Base-by-base conservation (phyloP, 2,888 invertebrate genomes). In the Sphaerophoria taeniata region DNA sequence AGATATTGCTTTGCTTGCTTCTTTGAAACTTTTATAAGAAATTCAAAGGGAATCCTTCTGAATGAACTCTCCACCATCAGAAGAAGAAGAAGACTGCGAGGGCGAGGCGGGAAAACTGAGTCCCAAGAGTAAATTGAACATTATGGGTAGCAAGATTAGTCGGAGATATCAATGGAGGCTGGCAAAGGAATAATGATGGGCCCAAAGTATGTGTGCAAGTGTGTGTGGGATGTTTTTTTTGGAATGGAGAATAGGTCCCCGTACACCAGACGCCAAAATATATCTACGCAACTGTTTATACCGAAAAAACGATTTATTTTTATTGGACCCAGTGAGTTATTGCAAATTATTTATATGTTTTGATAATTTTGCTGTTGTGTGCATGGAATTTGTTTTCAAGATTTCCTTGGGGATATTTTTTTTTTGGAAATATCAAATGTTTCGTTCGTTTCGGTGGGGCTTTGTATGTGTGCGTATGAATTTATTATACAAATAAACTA, bases 261-360 rank as follows among this genome's bases (percentile, higher is more conserved):
- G 14, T 69, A 61, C n/a, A n/a, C n/a, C 36, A 78, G 61, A 49
- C 56, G 56, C 69, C 34, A 56, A 56, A 36, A 61, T 36, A 53
- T 47, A 53, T 61, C 71, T 75, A 71, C 77, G 82, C 86, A 82
- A 86, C 82, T 86, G 81, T 82, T 82, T 78, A 74, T 82, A 74
- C 86, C 70, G 77, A 31, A 53, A 67, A 53, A 82, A 71, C 82
- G 86, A 86, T 86, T 86, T 86, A 86, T 86, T 86, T 86, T 86
- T 86, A 86, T 86, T 86, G 82, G 53, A 71, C 60, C 65, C 67
- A 45, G 70, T 86, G 82, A 86, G 74, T 86, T 86, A 86, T 86
- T 82, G 86, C 86, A 86, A 82, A 86, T 86, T 86, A 85, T 85
- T 85, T 85, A 85, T 85, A 85, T 85, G 85, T 81, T 85, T 85